phyloP scores from a whole-genome alignment of 2,888 invertebrate species.

The Spisula solida region DNA sequence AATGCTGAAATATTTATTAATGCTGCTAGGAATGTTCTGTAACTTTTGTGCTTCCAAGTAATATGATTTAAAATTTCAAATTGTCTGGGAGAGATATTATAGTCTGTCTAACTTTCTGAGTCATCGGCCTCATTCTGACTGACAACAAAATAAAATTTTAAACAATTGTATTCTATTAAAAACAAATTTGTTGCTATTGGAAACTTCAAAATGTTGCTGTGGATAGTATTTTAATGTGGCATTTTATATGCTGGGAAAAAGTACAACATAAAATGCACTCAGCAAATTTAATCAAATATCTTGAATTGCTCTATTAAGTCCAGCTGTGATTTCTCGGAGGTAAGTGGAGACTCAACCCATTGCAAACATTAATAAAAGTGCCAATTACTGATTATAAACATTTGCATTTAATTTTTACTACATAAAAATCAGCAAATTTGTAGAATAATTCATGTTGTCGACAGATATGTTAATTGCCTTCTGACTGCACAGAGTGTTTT shows the following conservation, averaged over 20 bases:
- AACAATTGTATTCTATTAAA: background rate
- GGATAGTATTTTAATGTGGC: constrained; percentile 8
- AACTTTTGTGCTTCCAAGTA: background rate
- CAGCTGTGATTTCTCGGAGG: constrained; percentile 4
- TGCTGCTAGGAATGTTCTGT: background rate
- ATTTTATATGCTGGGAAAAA: background rate
- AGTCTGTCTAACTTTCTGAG: background rate
- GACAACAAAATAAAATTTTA: background rate
- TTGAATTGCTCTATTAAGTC: constrained; percentile 1
- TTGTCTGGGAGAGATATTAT: background rate
- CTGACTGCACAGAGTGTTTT: background rate
- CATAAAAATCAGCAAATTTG: background rate
- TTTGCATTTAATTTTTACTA: constrained; percentile 1
- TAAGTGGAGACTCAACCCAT: background rate
- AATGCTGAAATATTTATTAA: constrained; percentile 21
- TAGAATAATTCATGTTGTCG: constrained; percentile 14
- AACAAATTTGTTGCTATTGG: background rate
- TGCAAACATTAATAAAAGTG: constrained; percentile 6
- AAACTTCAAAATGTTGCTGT: background rate
- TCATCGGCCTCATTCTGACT: background rate
- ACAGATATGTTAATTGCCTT: constrained; percentile 1
- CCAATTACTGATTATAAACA: constrained; percentile 19
- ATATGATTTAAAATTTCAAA: constrained; percentile 8
- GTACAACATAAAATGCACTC: background rate
- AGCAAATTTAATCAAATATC: background rate